Conservation (phyloP, 2,797 vertebrate species). For the Myioborus miniatus region DNA sequence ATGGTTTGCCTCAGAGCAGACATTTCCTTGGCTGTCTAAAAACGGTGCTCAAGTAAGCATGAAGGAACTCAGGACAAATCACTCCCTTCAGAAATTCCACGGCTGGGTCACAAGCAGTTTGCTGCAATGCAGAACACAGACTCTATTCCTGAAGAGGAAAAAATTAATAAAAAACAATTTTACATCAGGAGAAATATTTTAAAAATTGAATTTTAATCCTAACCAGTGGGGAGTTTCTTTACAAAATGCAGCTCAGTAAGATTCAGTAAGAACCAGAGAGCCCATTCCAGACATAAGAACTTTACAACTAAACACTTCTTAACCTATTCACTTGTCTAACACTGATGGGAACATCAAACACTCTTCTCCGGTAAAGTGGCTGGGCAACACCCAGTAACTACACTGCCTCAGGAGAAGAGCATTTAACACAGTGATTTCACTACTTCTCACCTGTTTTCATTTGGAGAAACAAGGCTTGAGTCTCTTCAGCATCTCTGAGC, state of each 20-base stretch:
- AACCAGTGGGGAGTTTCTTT: neutral
- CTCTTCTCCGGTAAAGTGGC: neutral
- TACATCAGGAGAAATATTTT: neutral
- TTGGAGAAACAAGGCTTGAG: neutral
- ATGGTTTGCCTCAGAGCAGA: neutral
- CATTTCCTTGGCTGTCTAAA: neutral
- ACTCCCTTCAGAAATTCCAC: neutral
- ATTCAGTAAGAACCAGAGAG: neutral
- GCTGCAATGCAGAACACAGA: conserved; percentile 22
- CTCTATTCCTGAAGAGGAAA: conserved; percentile 39
- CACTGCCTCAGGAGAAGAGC: neutral
- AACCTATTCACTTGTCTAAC: neutral
- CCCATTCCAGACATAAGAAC: neutral
- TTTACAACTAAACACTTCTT: neutral
- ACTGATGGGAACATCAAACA: neutral
- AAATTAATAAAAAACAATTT: neutral
- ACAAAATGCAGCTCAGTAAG: neutral
- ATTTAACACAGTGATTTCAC: neutral
- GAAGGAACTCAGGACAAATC: neutral
- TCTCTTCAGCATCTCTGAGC: neutral
- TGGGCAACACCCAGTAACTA: neutral
- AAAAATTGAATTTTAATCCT: neutral
- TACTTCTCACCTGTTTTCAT: neutral
- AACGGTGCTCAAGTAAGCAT: neutral
- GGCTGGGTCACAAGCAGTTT: neutral